Evolutionary conservation across 2,888 invertebrate species (phyloP).

Genomic region (Drepanosiphum platanoidis): DNA sequence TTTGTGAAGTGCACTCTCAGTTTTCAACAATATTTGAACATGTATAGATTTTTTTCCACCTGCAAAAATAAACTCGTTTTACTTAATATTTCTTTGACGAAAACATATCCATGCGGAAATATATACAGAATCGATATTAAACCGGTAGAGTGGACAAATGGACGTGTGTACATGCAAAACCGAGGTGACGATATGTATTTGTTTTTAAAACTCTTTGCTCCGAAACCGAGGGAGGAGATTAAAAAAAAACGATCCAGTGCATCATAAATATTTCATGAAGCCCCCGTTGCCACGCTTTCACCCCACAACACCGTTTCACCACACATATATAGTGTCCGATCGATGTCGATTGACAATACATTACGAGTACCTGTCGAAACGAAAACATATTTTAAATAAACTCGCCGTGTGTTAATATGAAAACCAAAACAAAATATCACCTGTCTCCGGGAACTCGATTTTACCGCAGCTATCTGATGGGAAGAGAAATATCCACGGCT

Average conservation of each 20-base stretch:
- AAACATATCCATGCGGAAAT: too few relatives aligned
- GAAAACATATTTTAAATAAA: conserved; percentile 7
- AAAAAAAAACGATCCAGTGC: conserved; percentile 43
- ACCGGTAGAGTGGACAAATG: neutral
- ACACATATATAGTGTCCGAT: conserved; percentile 8
- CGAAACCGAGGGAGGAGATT: neutral
- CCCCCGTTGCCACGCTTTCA: conserved; percentile 14
- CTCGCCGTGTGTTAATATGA: neutral
- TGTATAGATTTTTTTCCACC: too few relatives aligned
- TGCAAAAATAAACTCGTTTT: too few relatives aligned
- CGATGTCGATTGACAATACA: conserved; percentile 22
- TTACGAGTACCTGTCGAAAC: neutral
- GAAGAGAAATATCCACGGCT: neutral
- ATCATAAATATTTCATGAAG: conserved; percentile 61
- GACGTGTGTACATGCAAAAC: neutral
- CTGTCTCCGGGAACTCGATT: neutral
- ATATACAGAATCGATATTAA: neutral
- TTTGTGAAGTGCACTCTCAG: too few relatives aligned
- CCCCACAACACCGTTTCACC: neutral
- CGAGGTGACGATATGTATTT: neutral
- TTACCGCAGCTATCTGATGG: neutral
- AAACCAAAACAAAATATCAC: neutral
- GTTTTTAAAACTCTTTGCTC: conserved; percentile 37
- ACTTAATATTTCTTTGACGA: too few relatives aligned
- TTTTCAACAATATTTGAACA: too few relatives aligned